Evolutionary conservation across 2,113 vertebrate genomes (phyloP), one percentile per base, ranked within the genome.

Genomic region (Tyrannus savana): DNA sequence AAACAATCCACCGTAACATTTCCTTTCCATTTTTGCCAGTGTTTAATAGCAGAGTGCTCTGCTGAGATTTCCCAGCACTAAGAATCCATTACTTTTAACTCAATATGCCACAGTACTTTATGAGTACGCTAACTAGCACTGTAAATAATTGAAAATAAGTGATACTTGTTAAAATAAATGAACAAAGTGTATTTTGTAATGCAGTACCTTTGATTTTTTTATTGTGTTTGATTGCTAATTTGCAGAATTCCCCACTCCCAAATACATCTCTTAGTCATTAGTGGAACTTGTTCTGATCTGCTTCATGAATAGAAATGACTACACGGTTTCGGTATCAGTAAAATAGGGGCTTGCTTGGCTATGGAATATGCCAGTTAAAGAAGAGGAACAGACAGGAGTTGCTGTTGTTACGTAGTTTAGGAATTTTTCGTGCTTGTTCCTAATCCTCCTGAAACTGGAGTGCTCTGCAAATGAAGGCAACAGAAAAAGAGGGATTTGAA

Each of bases 61-160:
- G 75, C 76, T 78, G 87, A 88, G 89, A 92, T 93, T 93, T 93
- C 79, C 66, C 83, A 81, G 87, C 80, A 67, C 88, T 95, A 69
- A 84, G 77, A 95, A 96, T 76, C 90, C 90, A 96, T 96, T 96
- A 82, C 93, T 96, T 97, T 95, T 95, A 97, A 95, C 94, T 94
- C 90, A 89, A 81, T 95, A 89, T 88, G 68, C 91, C 67, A 81
- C 77, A 84, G 83, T 59, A 84, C 85, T 95, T 95, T 91, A 94
- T 90, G 88, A 92, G 72, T 73, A 58, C 86, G n/a, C 91, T 97
- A 96, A 96, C 88, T 87, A 95, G 86, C 75, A 76, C 88, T 94
- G 96, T 97, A 96, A 96, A 97, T 97, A 97, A 97, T 96, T 97
- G 94, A 97, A 96, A 97, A 95, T 95, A 97, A 97, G 93, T 95